These are phyloP conservation scores for Caenorhabditis becei DNA, from an alignment of 2,888 invertebrate genomes.

Conservation along the genomic window DNA sequence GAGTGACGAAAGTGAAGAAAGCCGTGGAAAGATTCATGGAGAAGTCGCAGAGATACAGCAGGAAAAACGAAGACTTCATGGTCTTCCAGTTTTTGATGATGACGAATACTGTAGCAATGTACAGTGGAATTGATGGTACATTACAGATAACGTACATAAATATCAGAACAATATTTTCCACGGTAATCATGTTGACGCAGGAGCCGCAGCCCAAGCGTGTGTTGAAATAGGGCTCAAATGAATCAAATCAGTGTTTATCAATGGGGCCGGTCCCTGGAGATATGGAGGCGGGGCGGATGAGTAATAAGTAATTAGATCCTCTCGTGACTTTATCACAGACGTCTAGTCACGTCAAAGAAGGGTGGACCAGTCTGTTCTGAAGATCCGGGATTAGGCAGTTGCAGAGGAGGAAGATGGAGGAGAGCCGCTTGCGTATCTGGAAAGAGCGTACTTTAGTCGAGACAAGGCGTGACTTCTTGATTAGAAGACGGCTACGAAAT, in stretches of 20 bases:
- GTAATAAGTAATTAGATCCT: too few relatives aligned
- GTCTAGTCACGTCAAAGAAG: background rate
- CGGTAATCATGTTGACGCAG: too few relatives aligned
- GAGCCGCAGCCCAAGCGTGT: too few relatives aligned
- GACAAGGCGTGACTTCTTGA: background rate
- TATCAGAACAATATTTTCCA: too few relatives aligned
- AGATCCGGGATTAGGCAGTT: background rate
- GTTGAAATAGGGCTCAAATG: background rate
- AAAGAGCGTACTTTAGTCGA: background rate
- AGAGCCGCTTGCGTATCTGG: background rate
- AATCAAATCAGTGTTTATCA: slow-evolving; percentile 3
- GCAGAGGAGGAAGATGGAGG: background rate
- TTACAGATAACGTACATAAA: background rate
- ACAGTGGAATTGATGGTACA: slow-evolving; percentile 24
- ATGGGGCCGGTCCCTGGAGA: slow-evolving; percentile 5
- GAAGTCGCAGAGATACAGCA: slow-evolving; percentile 33
- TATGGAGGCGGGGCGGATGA: background rate
- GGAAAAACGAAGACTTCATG: slow-evolving; percentile 35
- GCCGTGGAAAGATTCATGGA: slow-evolving; percentile 22
- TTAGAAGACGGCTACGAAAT: background rate
- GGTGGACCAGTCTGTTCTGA: background rate
- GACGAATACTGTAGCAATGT: slow-evolving; percentile 25
- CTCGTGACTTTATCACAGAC: too few relatives aligned
- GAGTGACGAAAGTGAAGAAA: slow-evolving; percentile 24
- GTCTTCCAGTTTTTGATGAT: slow-evolving; percentile 25